Conservation (phyloP, 2,113 vertebrate species). For the Lophotis ruficrista region DNA sequence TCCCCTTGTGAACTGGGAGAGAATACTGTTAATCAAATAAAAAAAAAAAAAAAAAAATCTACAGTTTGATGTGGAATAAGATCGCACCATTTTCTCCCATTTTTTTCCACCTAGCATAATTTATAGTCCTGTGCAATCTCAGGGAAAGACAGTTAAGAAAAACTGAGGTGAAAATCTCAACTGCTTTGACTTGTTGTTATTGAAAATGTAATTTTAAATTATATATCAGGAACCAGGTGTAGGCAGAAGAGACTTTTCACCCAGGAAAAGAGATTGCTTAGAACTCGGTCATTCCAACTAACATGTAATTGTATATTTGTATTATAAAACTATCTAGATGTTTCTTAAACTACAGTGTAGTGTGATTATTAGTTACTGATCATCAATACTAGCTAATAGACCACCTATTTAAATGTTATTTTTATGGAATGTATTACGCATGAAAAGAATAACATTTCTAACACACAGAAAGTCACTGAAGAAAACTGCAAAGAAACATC, state of each 20-base stretch:
- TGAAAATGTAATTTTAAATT: not conserved
- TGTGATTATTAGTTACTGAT: not conserved
- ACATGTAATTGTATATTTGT: not conserved
- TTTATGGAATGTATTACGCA: not conserved
- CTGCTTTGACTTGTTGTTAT: not conserved
- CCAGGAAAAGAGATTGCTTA: not conserved
- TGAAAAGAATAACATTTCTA: not conserved
- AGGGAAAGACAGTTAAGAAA: not conserved
- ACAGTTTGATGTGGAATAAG: not conserved
- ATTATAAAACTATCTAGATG: not conserved
- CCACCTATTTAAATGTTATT: not conserved
- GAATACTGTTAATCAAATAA: not conserved
- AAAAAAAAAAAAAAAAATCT: not conserved
- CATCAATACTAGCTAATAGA: not conserved
- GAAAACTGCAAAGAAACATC: not conserved
- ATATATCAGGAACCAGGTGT: not conserved
- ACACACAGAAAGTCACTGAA: not conserved
- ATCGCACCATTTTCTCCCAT: not conserved
- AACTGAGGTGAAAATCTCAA: not conserved
- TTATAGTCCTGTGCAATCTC: not conserved
- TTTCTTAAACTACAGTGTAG: not conserved
- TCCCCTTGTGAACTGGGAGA: not conserved
- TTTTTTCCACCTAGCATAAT: not conserved
- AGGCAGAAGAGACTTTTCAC: not conserved
- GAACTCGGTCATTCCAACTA: not conserved